Evolutionary conservation across 2,797 vertebrate species (phyloP), one percentile per base, ranked within the genome.

Genomic region (Parambassis ranga): DNA sequence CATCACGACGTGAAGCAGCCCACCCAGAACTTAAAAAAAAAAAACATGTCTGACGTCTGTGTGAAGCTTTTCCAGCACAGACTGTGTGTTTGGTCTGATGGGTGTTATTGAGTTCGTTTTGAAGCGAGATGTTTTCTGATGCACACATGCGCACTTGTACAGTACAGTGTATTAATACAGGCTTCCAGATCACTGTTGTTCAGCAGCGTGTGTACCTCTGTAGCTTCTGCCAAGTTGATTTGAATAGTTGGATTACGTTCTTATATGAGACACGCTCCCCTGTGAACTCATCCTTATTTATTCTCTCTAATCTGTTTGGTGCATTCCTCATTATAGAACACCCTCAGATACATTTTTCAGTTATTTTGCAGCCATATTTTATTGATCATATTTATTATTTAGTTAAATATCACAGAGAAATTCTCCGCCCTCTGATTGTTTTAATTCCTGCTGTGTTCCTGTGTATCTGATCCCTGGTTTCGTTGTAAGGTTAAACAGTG

Each of bases 81-180:
- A 20, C 30, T 68, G 41, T 15, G 33, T 74, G 67, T 75, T 69
- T 0, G 53, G 31, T 80, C 80, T 65, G 46, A 64, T 61, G 46
- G 51, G 10, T 60, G 53, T 15, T 68, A 23, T 69, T 44, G 18
- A 80, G 77, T 86, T 79, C 38, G 43, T 69, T 78, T 82, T 86
- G 79, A 72, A 85, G 15, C 18, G 6, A 37, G 26, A 31, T 31
- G 9, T 53, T 83, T 64, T 77, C 18, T 16, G 15, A 49, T 56
- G 28, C 55, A 52, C 51, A 39, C 37, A 23, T 38, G 35, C 10
- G 41, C n/a, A 5, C n/a, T 5, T 24, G 15, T 8, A 32, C 27
- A 42, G 31, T 35, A 41, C 28, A 61, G 46, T 8, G 58, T 55
- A 46, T 65, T 37, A 62, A 57, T 44, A 62, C 57, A 16, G 27